phyloP scores from a whole-genome alignment of 2,113 vertebrate species.

The Indicator indicator region DNA sequence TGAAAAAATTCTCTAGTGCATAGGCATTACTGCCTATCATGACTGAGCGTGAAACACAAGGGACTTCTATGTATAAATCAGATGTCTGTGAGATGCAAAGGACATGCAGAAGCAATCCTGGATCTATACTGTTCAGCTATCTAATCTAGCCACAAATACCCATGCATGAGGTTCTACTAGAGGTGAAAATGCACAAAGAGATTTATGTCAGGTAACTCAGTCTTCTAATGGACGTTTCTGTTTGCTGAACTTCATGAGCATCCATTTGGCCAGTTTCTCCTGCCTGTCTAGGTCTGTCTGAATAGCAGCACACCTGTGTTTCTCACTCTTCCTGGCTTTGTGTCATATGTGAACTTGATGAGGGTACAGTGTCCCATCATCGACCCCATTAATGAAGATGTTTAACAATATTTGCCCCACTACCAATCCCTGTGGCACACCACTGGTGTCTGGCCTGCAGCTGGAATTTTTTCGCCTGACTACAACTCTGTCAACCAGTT shows the following conservation, averaged over 20 bases:
- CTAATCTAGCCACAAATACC: not conserved
- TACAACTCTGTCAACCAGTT: not conserved
- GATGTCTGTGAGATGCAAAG: not conserved
- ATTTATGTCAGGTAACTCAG: not conserved
- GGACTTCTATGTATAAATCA: not conserved
- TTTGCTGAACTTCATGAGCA: not conserved
- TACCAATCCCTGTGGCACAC: not conserved
- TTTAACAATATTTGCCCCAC: not conserved
- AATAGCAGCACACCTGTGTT: too few relatives aligned
- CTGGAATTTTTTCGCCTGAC: not conserved
- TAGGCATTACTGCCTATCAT: not conserved
- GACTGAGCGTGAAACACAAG: not conserved
- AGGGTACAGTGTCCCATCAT: not conserved
- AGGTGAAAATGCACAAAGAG: not conserved
- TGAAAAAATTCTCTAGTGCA: not conserved
- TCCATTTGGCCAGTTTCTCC: too few relatives aligned
- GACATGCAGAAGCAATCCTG: not conserved
- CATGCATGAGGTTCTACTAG: not conserved
- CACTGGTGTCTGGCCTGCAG: not conserved
- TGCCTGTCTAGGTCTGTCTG: too few relatives aligned
- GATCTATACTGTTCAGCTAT: not conserved
- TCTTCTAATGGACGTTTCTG: not conserved
- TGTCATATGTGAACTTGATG: not conserved
- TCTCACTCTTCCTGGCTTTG: too few relatives aligned
- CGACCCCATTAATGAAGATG: not conserved